Conservation (phyloP, 2,113 vertebrate species). For the Porphyrio hochstetteri region DNA sequence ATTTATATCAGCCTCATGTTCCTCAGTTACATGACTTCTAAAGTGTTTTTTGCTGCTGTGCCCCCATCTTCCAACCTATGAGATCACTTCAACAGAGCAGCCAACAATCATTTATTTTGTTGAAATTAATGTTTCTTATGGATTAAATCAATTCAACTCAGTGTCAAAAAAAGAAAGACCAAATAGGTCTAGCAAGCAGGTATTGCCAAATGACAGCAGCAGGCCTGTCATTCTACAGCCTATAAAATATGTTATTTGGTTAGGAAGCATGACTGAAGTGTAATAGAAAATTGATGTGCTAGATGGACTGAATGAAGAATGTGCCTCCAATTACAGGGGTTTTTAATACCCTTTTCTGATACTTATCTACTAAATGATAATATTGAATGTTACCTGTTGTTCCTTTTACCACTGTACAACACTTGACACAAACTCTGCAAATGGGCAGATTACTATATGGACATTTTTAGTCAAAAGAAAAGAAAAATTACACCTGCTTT, state of each 20-base stretch:
- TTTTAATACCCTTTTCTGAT: background rate
- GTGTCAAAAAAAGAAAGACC: too few relatives aligned
- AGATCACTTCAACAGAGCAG: background rate
- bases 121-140: background rate
- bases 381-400: background rate
- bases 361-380: background rate
- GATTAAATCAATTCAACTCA: background rate
- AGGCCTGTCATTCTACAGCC: background rate
- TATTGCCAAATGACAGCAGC: background rate
- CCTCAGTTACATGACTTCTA: rapidly evolving
- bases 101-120: background rate
- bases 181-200: background rate
- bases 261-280: background rate
- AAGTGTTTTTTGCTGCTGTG: background rate
- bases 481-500: background rate
- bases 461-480: background rate
- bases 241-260: background rate
- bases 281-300: background rate
- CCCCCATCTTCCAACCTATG: background rate
- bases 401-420: background rate
- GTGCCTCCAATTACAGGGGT: background rate
- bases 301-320: background rate
- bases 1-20: background rate
- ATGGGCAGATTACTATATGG: background rate
- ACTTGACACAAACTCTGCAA: background rate